Conservation (phyloP, 2,888 invertebrate genomes). For the Homarus gammarus region DNA sequence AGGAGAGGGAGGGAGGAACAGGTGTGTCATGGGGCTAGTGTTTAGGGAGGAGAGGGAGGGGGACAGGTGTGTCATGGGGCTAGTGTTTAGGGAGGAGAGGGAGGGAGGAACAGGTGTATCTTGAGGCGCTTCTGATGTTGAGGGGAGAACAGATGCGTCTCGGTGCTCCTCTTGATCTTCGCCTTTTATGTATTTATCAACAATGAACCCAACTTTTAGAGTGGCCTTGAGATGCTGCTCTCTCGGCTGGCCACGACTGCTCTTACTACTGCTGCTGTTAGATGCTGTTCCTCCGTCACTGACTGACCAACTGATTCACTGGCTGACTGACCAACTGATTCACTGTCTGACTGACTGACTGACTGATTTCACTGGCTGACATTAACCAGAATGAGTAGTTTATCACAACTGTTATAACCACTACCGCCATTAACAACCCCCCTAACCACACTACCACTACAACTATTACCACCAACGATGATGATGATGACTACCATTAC, state of each 20-base stretch:
- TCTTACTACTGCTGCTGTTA: no score
- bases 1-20: background rate
- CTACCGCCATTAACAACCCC: background rate
- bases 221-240: no score
- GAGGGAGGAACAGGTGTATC: no score
- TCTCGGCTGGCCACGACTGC: background rate
- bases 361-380: no score
- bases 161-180: background rate
- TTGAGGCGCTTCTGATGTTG: background rate
- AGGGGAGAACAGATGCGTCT: background rate
- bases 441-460: background rate
- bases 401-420: background rate
- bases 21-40: background rate
- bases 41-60: background rate
- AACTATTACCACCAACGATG: no score
- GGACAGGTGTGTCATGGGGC: background rate
- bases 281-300: no score
- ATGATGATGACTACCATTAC: background rate
- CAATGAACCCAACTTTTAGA: conserved; percentile 53
- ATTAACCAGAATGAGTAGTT: no score
- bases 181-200: conserved; percentile 46
- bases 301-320: no score
- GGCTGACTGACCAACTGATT: no score
- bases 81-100: background rate
- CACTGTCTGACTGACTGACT: no score